These are phyloP conservation scores for Drosophila sechellia DNA, from an alignment of 1,140 invertebrate genomes.

Conservation along the genomic window DNA sequence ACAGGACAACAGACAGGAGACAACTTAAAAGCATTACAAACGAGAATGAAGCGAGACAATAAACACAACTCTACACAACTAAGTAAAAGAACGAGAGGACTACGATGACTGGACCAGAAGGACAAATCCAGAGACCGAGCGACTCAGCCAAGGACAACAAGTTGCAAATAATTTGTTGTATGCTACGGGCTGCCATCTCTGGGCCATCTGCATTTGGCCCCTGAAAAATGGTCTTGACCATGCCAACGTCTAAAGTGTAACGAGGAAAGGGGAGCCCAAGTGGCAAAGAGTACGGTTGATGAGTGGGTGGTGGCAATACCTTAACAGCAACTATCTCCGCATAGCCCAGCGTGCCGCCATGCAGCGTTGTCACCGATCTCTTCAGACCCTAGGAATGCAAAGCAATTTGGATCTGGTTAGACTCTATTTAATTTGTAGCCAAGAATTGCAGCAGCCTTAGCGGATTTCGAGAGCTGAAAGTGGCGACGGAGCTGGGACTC, in stretches of 20 bases:
- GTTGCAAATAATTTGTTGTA: conserved; percentile 72
- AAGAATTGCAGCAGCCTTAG: conserved; percentile 51
- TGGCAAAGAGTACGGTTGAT: conserved; percentile 13
- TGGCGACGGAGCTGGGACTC: conserved; percentile 6
- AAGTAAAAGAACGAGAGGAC: conserved; percentile 23
- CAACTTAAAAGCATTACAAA: conserved; percentile 79
- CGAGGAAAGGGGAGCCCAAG: too few relatives aligned
- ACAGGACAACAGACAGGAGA: conserved; percentile 57
- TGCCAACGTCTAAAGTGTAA: conserved; percentile 24
- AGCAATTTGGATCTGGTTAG: conserved; percentile 54
- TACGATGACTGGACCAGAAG: conserved; percentile 20
- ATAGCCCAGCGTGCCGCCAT: conserved; percentile 93
- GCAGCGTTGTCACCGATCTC: conserved; percentile 95
- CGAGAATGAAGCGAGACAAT: conserved; percentile 77
- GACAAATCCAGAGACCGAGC: conserved; percentile 47
- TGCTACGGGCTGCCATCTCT: conserved; percentile 31
- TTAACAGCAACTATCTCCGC: conserved; percentile 98
- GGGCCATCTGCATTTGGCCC: conserved; percentile 65
- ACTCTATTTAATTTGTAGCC: conserved; percentile 50
- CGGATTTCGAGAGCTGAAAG: conserved; percentile 11
- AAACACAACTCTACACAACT: conserved; percentile 61
- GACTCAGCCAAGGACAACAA: conserved; percentile 62
- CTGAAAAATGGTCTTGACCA: conserved; percentile 59
- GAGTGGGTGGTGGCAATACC: conserved; percentile 86
- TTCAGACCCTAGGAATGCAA: conserved; percentile 90